These are phyloP conservation scores for Scaptodrosophila latifasciaeformis DNA, from an alignment of 2,888 invertebrate species.

Conservation along the genomic window DNA sequence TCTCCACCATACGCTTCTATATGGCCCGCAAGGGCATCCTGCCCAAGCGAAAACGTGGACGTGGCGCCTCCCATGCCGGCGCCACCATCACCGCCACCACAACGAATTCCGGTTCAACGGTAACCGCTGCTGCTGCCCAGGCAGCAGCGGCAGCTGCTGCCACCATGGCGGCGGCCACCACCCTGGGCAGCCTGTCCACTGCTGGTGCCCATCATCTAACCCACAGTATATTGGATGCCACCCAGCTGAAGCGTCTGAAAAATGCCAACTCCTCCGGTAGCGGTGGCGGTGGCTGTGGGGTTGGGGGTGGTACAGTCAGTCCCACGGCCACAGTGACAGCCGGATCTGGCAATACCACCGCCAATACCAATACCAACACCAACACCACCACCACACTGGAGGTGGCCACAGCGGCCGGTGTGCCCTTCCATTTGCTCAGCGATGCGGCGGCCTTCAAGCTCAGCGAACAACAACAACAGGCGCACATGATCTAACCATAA, in stretches of 20 bases:
- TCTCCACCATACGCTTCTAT: slow-evolving; percentile 90
- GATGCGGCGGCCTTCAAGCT: slow-evolving; percentile 56
- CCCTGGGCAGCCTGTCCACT: slow-evolving; percentile 7
- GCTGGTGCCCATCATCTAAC: slow-evolving; percentile 12
- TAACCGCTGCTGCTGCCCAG: slow-evolving; percentile 11
- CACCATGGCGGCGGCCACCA: slow-evolving; percentile 24
- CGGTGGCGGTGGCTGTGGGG: not conserved
- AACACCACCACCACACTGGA: slow-evolving; percentile 23
- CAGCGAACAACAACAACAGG: slow-evolving; percentile 52
- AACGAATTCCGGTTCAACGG: slow-evolving; percentile 23
- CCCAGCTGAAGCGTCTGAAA: slow-evolving; percentile 33
- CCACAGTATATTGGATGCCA: slow-evolving; percentile 19
- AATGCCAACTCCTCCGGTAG: slow-evolving; percentile 9
- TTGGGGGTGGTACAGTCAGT: not conserved
- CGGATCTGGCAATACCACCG: slow-evolving; percentile 6
- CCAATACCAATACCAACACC: not conserved
- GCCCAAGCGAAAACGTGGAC: slow-evolving; percentile 85
- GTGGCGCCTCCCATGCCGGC: slow-evolving; percentile 77
- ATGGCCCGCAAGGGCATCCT: slow-evolving; percentile 91
- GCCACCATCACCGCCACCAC: slow-evolving; percentile 49
- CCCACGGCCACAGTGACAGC: not conserved
- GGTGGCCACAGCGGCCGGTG: slow-evolving; percentile 47
- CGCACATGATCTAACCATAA: slow-evolving; percentile 58
- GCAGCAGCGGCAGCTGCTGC: slow-evolving; percentile 18
- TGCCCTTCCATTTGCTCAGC: slow-evolving; percentile 57